phyloP scores from a whole-genome alignment of 2,888 invertebrate species.

The Cancer borealis region DNA sequence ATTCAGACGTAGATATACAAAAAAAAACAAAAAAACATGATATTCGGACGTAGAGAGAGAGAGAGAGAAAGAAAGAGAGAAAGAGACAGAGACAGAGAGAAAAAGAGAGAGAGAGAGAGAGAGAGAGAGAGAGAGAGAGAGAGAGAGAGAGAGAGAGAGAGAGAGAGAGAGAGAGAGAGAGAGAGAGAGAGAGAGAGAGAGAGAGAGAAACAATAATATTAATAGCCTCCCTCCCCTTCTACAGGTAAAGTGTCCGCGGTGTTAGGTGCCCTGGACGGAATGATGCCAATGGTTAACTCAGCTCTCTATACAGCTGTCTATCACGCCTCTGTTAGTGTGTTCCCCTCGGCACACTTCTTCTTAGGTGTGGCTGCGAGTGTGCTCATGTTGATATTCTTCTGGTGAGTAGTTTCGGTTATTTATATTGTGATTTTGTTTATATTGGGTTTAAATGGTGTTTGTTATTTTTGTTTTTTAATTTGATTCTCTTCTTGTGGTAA shows the following conservation, averaged over 20 bases:
- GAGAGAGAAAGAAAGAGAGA: too few relatives aligned
- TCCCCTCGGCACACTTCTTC: slow-evolving; percentile 76
- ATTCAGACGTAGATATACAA: too few relatives aligned
- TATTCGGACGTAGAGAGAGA: too few relatives aligned
- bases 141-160: too few relatives aligned
- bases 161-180: background rate
- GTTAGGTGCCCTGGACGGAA: slow-evolving; percentile 76
- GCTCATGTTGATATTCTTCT: slow-evolving; percentile 70
- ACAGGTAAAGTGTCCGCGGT: slow-evolving; percentile 76
- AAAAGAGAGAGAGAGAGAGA: too few relatives aligned
- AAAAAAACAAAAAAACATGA: too few relatives aligned
- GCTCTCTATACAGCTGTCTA: slow-evolving; percentile 76
- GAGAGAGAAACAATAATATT: background rate
- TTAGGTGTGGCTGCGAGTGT: slow-evolving; percentile 66
- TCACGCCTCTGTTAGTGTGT: slow-evolving; percentile 70
- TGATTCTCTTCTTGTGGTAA: too few relatives aligned
- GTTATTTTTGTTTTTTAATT: too few relatives aligned
- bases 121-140: too few relatives aligned
- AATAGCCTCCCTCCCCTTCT: background rate
- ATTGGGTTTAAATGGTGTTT: too few relatives aligned
- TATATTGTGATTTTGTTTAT: background rate
- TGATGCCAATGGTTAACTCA: slow-evolving; percentile 76
- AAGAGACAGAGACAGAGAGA: too few relatives aligned
- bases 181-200: background rate
- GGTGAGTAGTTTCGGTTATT: slow-evolving; percentile 57